phyloP scores from a whole-genome alignment of 2,888 invertebrate genomes.

The Lordiphosa andalusiaca region DNA sequence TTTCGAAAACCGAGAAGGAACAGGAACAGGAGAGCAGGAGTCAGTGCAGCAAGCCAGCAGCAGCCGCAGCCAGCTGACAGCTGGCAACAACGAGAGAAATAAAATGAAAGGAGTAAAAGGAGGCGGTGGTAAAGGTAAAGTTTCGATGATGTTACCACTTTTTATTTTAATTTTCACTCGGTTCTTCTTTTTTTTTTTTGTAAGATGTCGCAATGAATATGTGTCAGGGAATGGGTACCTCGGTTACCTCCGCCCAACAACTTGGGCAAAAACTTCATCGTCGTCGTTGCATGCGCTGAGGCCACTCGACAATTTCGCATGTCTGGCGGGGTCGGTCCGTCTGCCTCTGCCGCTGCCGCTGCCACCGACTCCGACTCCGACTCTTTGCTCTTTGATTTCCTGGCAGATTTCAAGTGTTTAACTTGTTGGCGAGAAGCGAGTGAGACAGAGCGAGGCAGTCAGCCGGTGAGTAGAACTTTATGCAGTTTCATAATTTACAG shows the following conservation, averaged over 20 bases:
- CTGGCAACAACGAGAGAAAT: constrained; percentile 3
- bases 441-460: neutral
- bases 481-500: constrained; percentile 61
- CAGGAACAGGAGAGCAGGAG: constrained; percentile 6
- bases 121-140: constrained; percentile 20
- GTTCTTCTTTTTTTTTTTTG: constrained; percentile 37
- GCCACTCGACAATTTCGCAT: constrained; percentile 25
- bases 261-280: constrained; percentile 50
- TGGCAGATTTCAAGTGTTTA: constrained; percentile 66
- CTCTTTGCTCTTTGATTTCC: constrained; percentile 57
- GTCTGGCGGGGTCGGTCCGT: constrained; percentile 24
- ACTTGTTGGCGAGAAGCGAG: constrained; percentile 33
- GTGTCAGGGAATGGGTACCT: constrained; percentile 34
- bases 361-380: neutral
- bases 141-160: constrained; percentile 46
- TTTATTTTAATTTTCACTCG: constrained; percentile 56
- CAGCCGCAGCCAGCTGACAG: constrained; percentile 1
- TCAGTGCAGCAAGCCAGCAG: constrained; percentile 4
- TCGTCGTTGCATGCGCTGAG: constrained; percentile 8
- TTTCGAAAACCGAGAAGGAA: constrained; percentile 44
- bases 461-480: constrained; percentile 26
- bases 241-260: constrained; percentile 32
- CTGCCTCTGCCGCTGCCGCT: constrained; percentile 1
- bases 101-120: constrained; percentile 1
- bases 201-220: constrained; percentile 45